These are phyloP conservation scores for Colaptes auratus DNA, from an alignment of 2,113 vertebrate species.

Conservation along the genomic window DNA sequence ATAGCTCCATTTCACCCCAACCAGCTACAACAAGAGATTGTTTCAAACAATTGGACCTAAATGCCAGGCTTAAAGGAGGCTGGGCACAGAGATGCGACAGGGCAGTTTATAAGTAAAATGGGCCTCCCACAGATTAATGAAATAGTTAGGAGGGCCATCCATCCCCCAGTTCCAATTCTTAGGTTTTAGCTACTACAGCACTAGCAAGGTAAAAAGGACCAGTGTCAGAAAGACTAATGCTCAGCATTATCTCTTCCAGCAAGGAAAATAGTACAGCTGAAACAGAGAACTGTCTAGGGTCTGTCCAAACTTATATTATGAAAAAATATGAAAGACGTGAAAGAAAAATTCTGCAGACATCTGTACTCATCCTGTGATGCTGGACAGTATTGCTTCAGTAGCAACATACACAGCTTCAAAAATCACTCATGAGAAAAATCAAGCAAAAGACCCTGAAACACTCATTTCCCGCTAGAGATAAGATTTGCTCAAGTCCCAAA, in stretches of 20 bases:
- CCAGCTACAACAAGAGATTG: constrained; percentile 50
- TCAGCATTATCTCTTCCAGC: background rate
- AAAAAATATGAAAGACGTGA: background rate
- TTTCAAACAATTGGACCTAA: constrained; percentile 52
- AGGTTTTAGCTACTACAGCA: background rate
- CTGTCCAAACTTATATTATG: background rate
- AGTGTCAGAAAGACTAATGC: background rate
- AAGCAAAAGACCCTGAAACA: background rate
- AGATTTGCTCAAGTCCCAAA: background rate
- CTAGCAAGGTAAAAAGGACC: background rate
- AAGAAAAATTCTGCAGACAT: background rate
- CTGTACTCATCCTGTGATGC: background rate
- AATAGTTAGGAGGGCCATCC: background rate
- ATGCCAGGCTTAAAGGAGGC: constrained; percentile 18
- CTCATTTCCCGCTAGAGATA: background rate
- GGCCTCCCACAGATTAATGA: background rate
- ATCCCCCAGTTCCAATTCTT: background rate
- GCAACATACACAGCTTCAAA: background rate
- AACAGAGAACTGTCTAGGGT: background rate
- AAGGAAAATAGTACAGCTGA: background rate
- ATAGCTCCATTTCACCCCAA: constrained; percentile 65
- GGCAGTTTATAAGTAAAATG: constrained; percentile 1
- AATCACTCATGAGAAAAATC: background rate
- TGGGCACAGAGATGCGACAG: background rate
- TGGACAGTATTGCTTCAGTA: background rate